A percentile compares a stretch with the other conserved stretches of the same genome.
Evolutionary conservation across 2,888 invertebrate genomes (phyloP).

Genomic region (Dynastes hyllus): DNA sequence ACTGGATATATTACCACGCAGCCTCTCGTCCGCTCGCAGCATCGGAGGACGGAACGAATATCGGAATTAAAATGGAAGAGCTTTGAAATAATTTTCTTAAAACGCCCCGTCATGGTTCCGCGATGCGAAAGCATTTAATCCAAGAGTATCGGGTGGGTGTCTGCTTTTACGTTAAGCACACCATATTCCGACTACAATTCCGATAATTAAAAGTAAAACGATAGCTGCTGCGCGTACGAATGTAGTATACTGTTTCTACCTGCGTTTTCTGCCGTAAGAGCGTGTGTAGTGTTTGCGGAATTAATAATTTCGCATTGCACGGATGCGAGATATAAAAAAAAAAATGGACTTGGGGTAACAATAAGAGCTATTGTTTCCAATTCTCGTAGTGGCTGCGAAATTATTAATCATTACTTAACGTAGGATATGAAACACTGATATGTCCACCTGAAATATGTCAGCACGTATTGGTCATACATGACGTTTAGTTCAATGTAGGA

Average conservation of each 20-base stretch:
- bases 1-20: background rate
- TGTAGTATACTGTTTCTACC: background rate
- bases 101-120: conserved; percentile 22
- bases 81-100: conserved; percentile 49
- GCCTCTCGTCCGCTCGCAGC: background rate
- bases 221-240: background rate
- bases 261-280: background rate
- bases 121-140: conserved; percentile 36
- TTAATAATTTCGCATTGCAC: too few species aligned
- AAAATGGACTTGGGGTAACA: too few species aligned
- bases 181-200: conserved; percentile 22
- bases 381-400: too few species aligned
- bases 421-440: too few species aligned
- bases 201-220: conserved; percentile 32
- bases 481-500: too few species aligned
- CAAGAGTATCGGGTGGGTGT: background rate
- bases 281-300: too few species aligned
- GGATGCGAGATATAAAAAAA: too few species aligned
- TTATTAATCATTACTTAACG: too few species aligned
- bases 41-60: conserved; percentile 16
- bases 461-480: too few species aligned
- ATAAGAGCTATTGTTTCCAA: too few species aligned
- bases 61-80: conserved; percentile 36
- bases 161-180: conserved; percentile 7
- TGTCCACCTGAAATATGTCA: too few species aligned